A percentile compares a stretch with the other conserved stretches of the same genome.
Evolutionary conservation across 2,888 invertebrate genomes (phyloP).

Genomic region (Tromatobia lineatoria): DNA sequence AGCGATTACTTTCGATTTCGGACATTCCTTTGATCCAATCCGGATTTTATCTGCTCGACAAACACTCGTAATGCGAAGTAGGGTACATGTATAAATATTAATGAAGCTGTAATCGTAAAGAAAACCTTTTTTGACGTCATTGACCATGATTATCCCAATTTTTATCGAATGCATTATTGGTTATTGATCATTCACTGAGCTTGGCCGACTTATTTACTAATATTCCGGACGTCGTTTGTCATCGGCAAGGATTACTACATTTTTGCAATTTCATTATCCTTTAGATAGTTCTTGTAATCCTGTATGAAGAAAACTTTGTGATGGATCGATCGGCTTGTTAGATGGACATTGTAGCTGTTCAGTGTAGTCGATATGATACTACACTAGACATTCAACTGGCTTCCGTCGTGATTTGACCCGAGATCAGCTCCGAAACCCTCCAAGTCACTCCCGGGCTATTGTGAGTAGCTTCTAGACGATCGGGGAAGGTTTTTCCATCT

Average conservation of each 20-base stretch:
- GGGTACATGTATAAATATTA: neutral
- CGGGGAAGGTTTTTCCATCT: neutral
- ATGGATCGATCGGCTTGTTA: neutral
- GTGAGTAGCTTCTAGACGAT: neutral
- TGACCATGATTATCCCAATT: neutral
- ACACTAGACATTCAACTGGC: slow-evolving; percentile 18
- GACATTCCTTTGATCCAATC: neutral
- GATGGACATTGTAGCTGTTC: neutral
- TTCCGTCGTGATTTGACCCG: slow-evolving; percentile 21
- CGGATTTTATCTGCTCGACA: neutral
- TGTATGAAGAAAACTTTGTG: neutral
- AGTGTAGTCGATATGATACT: neutral
- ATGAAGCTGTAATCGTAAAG: neutral
- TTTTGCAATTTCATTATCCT: neutral
- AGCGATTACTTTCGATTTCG: slow-evolving; percentile 7
- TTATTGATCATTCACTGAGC: neutral
- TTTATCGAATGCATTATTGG: neutral
- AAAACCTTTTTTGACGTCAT: neutral
- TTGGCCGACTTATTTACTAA: neutral
- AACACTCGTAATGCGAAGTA: neutral
- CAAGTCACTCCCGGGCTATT: slow-evolving; percentile 1
- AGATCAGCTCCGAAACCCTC: slow-evolving; percentile 29
- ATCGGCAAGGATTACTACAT: neutral
- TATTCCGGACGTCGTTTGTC: neutral
- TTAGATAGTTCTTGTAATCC: slow-evolving; percentile 6